These are phyloP conservation scores for Enhydra lutris DNA, from an alignment of 2,113 vertebrate species.

Conservation along the genomic window DNA sequence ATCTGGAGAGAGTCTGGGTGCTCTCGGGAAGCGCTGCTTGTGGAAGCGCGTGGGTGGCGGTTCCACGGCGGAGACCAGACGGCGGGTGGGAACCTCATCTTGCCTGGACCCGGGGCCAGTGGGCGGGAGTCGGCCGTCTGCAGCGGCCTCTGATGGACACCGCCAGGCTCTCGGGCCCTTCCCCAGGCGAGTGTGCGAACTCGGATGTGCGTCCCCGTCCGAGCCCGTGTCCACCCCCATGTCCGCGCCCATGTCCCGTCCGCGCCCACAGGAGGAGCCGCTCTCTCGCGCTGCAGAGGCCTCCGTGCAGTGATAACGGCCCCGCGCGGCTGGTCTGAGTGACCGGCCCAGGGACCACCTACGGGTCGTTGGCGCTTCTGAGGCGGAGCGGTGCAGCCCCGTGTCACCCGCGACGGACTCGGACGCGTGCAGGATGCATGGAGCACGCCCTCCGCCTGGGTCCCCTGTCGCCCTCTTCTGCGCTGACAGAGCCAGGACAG, in stretches of 20 bases:
- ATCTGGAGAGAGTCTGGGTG: rapidly evolving
- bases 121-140: rapidly evolving
- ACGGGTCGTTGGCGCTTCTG: rapidly evolving
- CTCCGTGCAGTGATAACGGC: rapidly evolving
- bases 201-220: too few species aligned
- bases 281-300: rapidly evolving
- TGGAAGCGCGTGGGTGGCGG: background rate
- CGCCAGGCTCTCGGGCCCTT: too few species aligned
- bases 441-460: rapidly evolving
- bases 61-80: background rate
- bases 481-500: rapidly evolving
- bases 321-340: rapidly evolving
- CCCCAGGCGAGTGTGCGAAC: rapidly evolving
- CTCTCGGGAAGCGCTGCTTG: rapidly evolving
- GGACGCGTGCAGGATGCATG: rapidly evolving
- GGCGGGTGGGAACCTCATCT: too few species aligned
- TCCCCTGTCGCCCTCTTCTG: rapidly evolving
- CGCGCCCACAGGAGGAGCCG: rapidly evolving
- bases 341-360: rapidly evolving
- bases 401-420: rapidly evolving
- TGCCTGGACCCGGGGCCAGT: too few species aligned
- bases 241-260: too few species aligned
- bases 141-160: rapidly evolving
- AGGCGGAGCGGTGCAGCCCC: background rate
- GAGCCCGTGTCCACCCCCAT: too few species aligned